Conservation (phyloP, 2,113 vertebrate species). For the Cathartes aura region DNA sequence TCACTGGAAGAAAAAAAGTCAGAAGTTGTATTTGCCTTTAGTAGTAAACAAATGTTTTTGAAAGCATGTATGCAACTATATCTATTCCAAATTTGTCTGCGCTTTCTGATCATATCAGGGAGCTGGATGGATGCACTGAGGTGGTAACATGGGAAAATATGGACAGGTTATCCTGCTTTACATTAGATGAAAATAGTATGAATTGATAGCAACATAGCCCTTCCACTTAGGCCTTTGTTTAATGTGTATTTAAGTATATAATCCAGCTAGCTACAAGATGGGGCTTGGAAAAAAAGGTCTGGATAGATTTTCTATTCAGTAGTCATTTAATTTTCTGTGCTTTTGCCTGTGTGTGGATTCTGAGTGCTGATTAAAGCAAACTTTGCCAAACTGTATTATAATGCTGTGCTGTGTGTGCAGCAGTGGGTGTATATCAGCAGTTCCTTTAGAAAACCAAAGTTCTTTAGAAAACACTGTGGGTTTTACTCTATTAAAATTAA, state of each 20-base stretch:
- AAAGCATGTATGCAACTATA: rapidly evolving
- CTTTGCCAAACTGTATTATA: background rate
- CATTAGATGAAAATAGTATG: background rate
- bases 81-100: rapidly evolving
- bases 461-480: background rate
- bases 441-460: background rate
- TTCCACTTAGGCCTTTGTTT: background rate
- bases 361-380: background rate
- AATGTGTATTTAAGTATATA: background rate
- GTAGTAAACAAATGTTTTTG: background rate
- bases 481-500: background rate
- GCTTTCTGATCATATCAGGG: background rate
- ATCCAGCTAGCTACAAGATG: background rate
- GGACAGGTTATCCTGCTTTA: background rate
- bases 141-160: background rate
- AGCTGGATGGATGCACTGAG: background rate
- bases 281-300: background rate
- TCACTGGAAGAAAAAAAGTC: background rate
- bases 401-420: background rate
- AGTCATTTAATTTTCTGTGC: background rate
- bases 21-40: background rate
- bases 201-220: background rate
- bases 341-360: background rate
- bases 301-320: background rate
- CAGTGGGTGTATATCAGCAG: background rate